These are phyloP conservation scores for Himalopsyche anomala DNA, from an alignment of 2,888 invertebrate species.

Conservation along the genomic window DNA sequence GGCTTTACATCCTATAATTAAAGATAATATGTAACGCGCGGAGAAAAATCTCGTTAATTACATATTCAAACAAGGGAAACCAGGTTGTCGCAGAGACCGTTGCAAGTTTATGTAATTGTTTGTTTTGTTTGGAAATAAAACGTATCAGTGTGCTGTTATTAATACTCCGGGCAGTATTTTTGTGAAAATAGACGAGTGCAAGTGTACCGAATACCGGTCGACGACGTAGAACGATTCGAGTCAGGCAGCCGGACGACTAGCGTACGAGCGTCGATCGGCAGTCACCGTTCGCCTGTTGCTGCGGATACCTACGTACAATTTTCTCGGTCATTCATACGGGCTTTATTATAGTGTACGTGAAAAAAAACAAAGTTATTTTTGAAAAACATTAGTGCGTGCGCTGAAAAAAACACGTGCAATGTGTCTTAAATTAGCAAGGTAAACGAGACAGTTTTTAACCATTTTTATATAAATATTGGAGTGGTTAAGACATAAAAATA, in stretches of 20 bases:
- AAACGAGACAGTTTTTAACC: not conserved
- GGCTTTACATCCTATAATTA: not conserved
- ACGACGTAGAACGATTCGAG: not conserved
- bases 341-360: not conserved
- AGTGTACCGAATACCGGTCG: constrained; percentile 25
- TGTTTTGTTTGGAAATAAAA: constrained; percentile 14
- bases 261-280: not conserved
- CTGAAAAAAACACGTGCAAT: not conserved
- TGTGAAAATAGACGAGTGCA: constrained; percentile 12
- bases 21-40: not conserved
- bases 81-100: not conserved
- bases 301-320: constrained; percentile 5
- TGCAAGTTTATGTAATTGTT: constrained; percentile 36
- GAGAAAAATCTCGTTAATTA: constrained; percentile 10
- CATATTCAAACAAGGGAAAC: not conserved
- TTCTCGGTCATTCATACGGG: not conserved
- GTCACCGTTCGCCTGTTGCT: constrained; percentile 27
- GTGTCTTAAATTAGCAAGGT: not conserved
- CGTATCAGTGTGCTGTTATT: constrained; percentile 23
- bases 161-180: not conserved
- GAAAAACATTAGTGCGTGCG: not conserved
- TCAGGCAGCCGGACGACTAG: not conserved
- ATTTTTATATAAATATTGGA: no score
- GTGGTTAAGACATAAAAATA: no score
- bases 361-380: not conserved